Conservation (phyloP, 2,888 invertebrate genomes). For the Ligdia adustata region DNA sequence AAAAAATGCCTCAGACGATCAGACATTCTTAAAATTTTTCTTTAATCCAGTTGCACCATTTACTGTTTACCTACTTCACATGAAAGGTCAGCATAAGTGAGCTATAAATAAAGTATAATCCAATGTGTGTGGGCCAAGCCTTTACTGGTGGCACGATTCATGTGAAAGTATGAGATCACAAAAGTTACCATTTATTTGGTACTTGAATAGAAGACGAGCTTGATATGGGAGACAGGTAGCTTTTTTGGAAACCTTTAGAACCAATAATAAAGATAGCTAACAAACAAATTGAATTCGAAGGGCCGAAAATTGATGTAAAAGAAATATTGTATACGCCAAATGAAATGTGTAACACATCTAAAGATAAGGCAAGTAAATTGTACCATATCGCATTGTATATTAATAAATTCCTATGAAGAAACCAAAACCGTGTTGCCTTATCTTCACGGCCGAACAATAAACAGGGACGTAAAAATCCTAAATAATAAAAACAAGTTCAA, state of each 20-base stretch:
- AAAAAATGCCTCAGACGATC: too few relatives aligned
- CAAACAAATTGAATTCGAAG: conserved; percentile 9
- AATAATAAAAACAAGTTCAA: conserved; percentile 38
- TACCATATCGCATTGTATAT: conserved; percentile 18
- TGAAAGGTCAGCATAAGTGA: conserved; percentile 70
- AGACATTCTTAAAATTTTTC: too few relatives aligned
- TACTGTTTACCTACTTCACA: conserved; percentile 37
- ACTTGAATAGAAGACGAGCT: conserved; percentile 26
- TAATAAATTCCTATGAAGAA: conserved; percentile 29
- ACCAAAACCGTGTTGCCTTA: conserved; percentile 41
- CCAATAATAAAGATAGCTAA: conserved; percentile 14
- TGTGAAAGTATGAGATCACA: conserved; percentile 64
- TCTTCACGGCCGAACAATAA: conserved; percentile 39
- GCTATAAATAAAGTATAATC: conserved; percentile 78
- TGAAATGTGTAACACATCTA: conserved; percentile 12
- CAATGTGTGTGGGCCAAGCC: conserved; percentile 75
- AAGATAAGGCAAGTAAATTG: conserved; percentile 14
- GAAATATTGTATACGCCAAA: neutral
- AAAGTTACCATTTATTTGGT: conserved; percentile 57
- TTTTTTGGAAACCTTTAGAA: conserved; percentile 16
- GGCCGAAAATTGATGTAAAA: conserved; percentile 13
- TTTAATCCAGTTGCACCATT: conserved; percentile 31
- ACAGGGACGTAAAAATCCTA: conserved; percentile 31
- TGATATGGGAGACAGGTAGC: conserved; percentile 24
- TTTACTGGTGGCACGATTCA: conserved; percentile 63